These are phyloP conservation scores for Schizaphis graminum DNA, from an alignment of 2,888 invertebrate species.

Conservation along the genomic window DNA sequence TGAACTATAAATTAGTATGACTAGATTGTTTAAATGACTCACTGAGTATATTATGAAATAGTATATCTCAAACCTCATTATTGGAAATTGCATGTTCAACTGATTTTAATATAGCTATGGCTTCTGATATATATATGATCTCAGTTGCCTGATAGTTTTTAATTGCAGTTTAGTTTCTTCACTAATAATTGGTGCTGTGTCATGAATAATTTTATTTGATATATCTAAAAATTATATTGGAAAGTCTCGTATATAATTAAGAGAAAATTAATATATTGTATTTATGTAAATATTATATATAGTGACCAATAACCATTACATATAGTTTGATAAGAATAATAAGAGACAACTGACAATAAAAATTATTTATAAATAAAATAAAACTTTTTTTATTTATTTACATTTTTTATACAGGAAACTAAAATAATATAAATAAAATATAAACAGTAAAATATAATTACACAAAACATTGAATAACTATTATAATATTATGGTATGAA, in stretches of 20 bases:
- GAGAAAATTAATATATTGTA: neutral
- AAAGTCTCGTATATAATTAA: neutral
- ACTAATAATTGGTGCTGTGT: neutral
- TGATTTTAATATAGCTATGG: neutral
- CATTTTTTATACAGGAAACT: neutral
- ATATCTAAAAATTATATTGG: neutral
- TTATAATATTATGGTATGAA: neutral
- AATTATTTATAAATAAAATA: neutral
- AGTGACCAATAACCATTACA: neutral
- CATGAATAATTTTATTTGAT: neutral
- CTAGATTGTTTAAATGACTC: neutral
- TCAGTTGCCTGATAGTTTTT: neutral
- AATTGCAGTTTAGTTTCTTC: conserved; percentile 1
- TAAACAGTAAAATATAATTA: neutral
- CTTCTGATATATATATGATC: neutral
- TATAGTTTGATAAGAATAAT: neutral
- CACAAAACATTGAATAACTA: neutral
- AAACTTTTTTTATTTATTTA: neutral
- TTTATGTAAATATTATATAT: neutral
- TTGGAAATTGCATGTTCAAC: neutral
- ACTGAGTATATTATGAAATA: neutral
- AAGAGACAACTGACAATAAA: neutral
- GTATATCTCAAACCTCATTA: neutral
- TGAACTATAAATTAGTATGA: neutral
- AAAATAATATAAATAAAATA: neutral